A percentile compares a stretch with the other conserved stretches of the same genome.
Evolutionary conservation across 2,888 invertebrate species (phyloP).

Genomic region (Microchrysa polita): DNA sequence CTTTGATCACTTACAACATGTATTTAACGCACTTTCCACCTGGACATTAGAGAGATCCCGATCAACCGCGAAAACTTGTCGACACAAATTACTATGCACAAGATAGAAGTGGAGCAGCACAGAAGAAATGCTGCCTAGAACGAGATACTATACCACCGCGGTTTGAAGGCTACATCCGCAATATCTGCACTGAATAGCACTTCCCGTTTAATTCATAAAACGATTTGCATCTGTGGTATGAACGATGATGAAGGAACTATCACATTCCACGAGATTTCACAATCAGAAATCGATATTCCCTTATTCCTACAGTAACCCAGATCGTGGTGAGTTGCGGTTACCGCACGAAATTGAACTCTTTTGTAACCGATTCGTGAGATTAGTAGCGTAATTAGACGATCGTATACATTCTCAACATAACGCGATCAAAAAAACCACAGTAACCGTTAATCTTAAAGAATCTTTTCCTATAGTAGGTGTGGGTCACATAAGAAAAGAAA

Average conservation of each 20-base stretch:
- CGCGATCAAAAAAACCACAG: background rate
- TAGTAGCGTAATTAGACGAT: background rate
- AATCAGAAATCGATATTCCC: too few species aligned
- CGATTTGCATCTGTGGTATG: too few species aligned
- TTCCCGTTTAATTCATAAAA: background rate
- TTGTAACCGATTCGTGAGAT: background rate
- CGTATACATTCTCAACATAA: too few species aligned
- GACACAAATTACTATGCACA: background rate
- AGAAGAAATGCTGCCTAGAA: slow-evolving; percentile 9
- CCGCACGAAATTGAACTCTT: too few species aligned
- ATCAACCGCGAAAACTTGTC: background rate
- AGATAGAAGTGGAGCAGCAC: slow-evolving; percentile 8
- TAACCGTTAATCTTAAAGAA: slow-evolving; percentile 1
- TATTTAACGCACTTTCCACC: slow-evolving; percentile 15
- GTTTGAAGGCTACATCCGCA: slow-evolving; percentile 32
- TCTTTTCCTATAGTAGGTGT: background rate
- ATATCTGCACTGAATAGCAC: background rate
- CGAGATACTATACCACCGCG: background rate
- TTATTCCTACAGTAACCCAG: too few species aligned
- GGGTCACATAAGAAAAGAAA: too few species aligned
- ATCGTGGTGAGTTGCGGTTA: too few species aligned
- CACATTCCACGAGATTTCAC: too few species aligned
- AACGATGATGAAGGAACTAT: too few species aligned
- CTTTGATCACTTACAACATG: slow-evolving; percentile 23
- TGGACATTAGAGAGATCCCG: slow-evolving; percentile 4